These are phyloP conservation scores for Apaloderma vittatum DNA, from an alignment of 2,113 vertebrate genomes.

Conservation along the genomic window DNA sequence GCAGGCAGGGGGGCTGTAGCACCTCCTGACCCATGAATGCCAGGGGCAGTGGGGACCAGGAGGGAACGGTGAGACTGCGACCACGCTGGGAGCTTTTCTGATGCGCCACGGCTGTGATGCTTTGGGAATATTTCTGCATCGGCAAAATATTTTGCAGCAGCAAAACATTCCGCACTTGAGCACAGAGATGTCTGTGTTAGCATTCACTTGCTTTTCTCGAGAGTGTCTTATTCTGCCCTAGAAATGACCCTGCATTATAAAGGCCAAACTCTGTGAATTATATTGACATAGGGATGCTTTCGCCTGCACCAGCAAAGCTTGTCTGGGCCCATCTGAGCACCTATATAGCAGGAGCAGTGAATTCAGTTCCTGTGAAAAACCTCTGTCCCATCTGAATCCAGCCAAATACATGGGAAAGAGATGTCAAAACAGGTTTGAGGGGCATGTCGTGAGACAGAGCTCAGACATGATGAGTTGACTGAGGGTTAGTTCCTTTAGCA, in stretches of 20 bases:
- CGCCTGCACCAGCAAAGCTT: not conserved
- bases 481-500: not conserved
- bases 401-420: not conserved
- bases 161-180: not conserved
- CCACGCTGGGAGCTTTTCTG: not conserved
- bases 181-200: not conserved
- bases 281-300: not conserved
- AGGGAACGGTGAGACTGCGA: not conserved
- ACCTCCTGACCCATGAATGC: not conserved
- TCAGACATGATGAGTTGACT: not conserved
- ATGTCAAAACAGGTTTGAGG: not conserved
- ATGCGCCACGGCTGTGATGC: not conserved
- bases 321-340: not conserved
- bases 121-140: not conserved
- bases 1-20: not conserved
- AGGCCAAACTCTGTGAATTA: not conserved
- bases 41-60: accelerated
- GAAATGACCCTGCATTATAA: not conserved
- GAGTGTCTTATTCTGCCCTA: not conserved
- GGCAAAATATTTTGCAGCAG: not conserved
- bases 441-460: accelerated
- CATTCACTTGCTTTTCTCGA: not conserved
- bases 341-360: not conserved
- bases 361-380: not conserved
- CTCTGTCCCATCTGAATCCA: not conserved